Conservation (phyloP, 2,113 vertebrate genomes). For the Myotis lucifugus region DNA sequence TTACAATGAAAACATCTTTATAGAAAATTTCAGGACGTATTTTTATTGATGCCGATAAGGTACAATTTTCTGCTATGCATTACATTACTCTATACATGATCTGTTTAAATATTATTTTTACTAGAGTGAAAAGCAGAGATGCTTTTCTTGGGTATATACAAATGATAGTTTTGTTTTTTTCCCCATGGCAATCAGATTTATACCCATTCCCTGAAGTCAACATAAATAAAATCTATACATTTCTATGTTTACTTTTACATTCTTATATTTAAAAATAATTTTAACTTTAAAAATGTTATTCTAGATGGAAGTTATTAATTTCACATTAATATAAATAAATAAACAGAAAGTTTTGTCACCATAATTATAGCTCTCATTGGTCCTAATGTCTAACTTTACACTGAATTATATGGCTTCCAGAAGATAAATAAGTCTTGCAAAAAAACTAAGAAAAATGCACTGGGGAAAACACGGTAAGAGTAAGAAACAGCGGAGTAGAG, state of each 20-base stretch:
- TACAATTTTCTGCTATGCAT: neutral
- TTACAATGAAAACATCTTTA: neutral
- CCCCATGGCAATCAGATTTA: neutral
- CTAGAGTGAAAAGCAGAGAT: neutral
- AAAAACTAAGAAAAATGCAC: neutral
- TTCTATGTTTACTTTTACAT: neutral
- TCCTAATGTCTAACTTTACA: conserved; percentile 22
- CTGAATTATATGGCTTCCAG: neutral
- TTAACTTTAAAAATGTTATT: neutral
- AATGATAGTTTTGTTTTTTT: neutral
- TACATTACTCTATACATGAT: neutral
- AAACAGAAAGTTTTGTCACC: neutral
- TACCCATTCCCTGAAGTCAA: neutral
- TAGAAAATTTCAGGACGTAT: neutral
- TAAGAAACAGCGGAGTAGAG: neutral
- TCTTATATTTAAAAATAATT: neutral
- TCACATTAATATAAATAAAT: neutral
- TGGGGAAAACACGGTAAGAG: neutral
- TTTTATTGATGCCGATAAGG: neutral
- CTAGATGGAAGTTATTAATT: neutral
- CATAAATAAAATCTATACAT: neutral
- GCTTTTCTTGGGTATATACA: neutral
- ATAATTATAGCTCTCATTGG: conserved; percentile 12
- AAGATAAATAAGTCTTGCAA: neutral
- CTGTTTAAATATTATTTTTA: neutral